Evolutionary conservation across 2,888 invertebrate species (phyloP).

Genomic region (Pammene aurita): DNA sequence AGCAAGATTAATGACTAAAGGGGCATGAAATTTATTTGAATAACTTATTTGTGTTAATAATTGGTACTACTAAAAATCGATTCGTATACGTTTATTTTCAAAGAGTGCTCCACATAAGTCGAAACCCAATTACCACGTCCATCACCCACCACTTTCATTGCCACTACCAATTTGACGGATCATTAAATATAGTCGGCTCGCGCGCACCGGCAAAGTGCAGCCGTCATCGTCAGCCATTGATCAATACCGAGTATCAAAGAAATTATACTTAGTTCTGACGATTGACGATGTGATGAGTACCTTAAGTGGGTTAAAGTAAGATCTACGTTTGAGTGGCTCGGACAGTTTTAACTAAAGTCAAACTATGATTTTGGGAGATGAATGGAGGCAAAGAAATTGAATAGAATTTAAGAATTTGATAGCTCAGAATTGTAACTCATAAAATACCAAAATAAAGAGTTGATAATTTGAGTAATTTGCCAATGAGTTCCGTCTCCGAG

Average conservation of each 20-base stretch:
- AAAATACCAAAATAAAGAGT: neutral
- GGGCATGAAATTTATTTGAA: no score
- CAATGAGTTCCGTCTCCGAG: constrained; percentile 4
- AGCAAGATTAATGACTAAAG: no score
- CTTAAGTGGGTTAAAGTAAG: neutral
- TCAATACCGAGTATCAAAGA: neutral
- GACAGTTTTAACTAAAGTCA: neutral
- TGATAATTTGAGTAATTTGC: constrained; percentile 10
- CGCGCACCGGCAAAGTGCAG: neutral
- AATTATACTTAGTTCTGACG: neutral
- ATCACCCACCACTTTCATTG: constrained; percentile 16
- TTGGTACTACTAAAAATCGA: no score
- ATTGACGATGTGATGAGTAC: neutral
- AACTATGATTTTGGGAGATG: no score
- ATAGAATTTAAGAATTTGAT: no score
- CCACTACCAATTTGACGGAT: constrained; percentile 21
- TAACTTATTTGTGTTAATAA: no score
- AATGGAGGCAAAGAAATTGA: no score
- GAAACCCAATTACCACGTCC: neutral
- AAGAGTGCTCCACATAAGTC: neutral
- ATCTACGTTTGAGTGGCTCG: neutral
- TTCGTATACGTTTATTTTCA: neutral
- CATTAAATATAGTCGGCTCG: constrained; percentile 3
- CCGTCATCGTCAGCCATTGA: constrained; percentile 15
- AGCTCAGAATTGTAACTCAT: no score